These are phyloP conservation scores for Molanna angustata DNA, from an alignment of 2,888 invertebrate genomes.

Conservation along the genomic window DNA sequence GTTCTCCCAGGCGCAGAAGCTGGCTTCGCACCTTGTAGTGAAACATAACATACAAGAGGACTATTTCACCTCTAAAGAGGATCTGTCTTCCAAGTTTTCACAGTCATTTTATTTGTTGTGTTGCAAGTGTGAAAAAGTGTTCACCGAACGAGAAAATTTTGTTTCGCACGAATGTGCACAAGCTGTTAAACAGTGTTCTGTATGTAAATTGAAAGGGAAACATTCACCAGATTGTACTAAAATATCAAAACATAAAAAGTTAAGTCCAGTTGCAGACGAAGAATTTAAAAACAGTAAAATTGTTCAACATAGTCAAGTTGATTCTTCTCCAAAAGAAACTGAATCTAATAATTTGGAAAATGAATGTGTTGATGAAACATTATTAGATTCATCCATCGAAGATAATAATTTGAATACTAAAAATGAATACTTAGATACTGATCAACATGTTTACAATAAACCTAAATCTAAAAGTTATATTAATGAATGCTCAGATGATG, in stretches of 20 bases:
- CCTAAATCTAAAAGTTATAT: too few species aligned
- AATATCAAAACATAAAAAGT: constrained; percentile 23
- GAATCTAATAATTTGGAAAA: too few species aligned
- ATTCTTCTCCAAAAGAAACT: too few species aligned
- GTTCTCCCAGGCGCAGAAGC: constrained; percentile 76
- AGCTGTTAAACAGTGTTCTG: constrained; percentile 40
- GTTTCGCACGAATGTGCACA: constrained; percentile 66
- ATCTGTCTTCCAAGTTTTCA: constrained; percentile 63
- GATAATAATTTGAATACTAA: too few species aligned
- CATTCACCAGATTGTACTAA: constrained; percentile 42
- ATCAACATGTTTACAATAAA: too few species aligned
- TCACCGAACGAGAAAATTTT: constrained; percentile 73
- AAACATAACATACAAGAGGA: constrained; percentile 76
- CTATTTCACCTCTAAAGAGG: constrained; percentile 63
- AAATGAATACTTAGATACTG: too few species aligned
- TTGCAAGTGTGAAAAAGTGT: constrained; percentile 76
- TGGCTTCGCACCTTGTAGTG: constrained; percentile 72
- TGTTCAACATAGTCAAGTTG: too few species aligned
- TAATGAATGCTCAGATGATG: too few species aligned
- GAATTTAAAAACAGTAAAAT: constrained; percentile 31
- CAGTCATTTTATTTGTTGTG: constrained; percentile 76
- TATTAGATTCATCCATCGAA: too few species aligned
- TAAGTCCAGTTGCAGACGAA: constrained; percentile 29
- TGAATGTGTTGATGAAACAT: too few species aligned
- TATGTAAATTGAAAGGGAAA: constrained; percentile 42